Base-by-base conservation (phyloP, 2,797 vertebrate genomes). In the Gymnoscopelus braueri region DNA sequence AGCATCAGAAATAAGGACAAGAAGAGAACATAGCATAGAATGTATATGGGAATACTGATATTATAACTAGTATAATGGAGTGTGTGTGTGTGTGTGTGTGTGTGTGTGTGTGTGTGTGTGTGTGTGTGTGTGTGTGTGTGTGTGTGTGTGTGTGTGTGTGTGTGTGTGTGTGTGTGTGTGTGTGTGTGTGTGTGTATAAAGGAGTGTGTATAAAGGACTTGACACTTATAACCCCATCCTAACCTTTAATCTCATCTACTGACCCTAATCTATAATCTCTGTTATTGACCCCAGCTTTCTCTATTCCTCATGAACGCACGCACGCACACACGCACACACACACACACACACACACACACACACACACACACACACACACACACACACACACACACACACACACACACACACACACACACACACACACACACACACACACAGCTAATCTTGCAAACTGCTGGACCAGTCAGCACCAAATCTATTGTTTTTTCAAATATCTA, bases 211-310 rank as follows among this genome's bases (percentile, higher is more conserved):
- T 19, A 52, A 63, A 51, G 48, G 32, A 63, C 49, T 47, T 44
- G 39, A 44, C 39, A 56, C 51, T 54, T 63, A 59, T 78, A 78
- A 81, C 69, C 65, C 62, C 64, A 68, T 67, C 65, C 66, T 73
- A 71, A 73, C 19, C 29, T 75, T 67, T 88, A 85, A 87, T 89
- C 77, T 72, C 62, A 73, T 75, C 10, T 71, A 75, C 73, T 87
- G 72, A 84, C 81, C 77, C 69, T 81, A 84, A 88, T 90, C 81
- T 78, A 61, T 87, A 78, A 84, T 84, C 79, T 77, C 61, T 77
- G 66, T 65, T 60, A 64, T 11, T 61, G 62, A 71, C 52, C 67
- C 71, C 24, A 56, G 11, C 62, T 72, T 10, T 65, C 26, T 29
- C 26, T 29, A 29, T 4, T 29, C 26, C 51, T 3, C n/a, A 19